These are phyloP conservation scores for Paradisaea rubra DNA, from an alignment of 2,113 vertebrate species.

Conservation along the genomic window DNA sequence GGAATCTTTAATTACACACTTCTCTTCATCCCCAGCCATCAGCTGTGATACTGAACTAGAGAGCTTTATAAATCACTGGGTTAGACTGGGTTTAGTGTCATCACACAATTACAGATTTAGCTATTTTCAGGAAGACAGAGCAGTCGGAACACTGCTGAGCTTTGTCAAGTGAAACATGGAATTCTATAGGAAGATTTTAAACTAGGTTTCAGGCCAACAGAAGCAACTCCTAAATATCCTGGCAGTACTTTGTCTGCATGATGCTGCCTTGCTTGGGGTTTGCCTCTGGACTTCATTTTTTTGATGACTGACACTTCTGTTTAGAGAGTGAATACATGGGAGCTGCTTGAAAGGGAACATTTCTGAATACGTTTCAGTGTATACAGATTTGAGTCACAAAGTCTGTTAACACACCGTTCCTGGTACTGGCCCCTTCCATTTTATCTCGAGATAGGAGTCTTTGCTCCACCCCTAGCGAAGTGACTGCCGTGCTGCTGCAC, in stretches of 20 bases:
- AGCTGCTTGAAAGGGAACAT: slow-evolving; percentile 13
- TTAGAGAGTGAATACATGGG: background rate
- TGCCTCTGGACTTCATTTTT: background rate
- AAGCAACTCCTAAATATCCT: background rate
- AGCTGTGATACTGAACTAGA: background rate
- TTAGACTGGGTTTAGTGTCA: background rate
- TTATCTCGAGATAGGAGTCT: slow-evolving; percentile 36
- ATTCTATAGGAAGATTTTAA: background rate
- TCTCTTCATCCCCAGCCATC: background rate
- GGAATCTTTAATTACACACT: background rate
- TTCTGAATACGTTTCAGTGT: background rate
- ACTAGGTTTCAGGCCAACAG: background rate
- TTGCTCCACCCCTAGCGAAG: background rate
- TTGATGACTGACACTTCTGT: background rate
- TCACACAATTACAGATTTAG: background rate
- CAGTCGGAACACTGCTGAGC: background rate
- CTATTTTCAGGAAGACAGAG: background rate
- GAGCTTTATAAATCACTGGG: background rate
- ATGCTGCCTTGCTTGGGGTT: background rate
- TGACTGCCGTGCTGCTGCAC: background rate
- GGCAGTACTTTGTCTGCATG: background rate
- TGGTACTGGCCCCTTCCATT: slow-evolving; percentile 20
- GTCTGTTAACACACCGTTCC: slow-evolving; percentile 27
- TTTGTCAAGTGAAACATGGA: background rate
- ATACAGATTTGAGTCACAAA: slow-evolving; percentile 42